phyloP scores from a whole-genome alignment of 2,797 vertebrate species.

The Alca torda region DNA sequence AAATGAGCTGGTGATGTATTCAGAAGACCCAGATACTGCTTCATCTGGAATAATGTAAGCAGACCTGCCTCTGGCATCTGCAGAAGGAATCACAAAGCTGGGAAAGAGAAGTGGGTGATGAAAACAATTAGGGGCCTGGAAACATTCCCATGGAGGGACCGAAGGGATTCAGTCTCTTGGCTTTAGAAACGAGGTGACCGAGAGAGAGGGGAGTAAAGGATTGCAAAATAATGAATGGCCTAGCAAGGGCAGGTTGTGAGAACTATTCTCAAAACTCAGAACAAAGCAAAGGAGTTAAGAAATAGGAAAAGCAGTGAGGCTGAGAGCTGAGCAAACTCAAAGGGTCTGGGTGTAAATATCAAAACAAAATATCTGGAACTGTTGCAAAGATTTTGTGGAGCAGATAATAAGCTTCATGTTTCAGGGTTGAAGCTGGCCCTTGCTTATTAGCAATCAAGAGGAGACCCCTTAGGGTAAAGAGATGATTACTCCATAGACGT shows the following conservation, averaged over 20 bases:
- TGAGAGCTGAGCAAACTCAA: not conserved
- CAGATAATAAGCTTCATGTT: slow-evolving; percentile 2
- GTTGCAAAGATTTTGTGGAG: not conserved
- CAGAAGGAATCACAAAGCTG: slow-evolving; percentile 32
- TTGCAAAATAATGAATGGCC: slow-evolving; percentile 8
- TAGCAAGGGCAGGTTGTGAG: not conserved
- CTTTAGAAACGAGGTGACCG: not conserved
- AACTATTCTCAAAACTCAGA: not conserved
- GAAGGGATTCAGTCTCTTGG: not conserved
- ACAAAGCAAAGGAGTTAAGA: not conserved
- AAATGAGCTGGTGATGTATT: not conserved
- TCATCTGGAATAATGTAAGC: slow-evolving; percentile 31
- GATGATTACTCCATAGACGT: slow-evolving; percentile 16
- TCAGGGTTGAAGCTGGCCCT: not conserved
- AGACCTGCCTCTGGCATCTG: slow-evolving; percentile 40
- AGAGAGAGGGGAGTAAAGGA: not conserved
- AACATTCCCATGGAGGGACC: not conserved
- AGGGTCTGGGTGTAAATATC: not conserved
- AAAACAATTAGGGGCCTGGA: slow-evolving; percentile 30
- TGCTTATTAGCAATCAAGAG: slow-evolving; percentile 24
- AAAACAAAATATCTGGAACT: not conserved
- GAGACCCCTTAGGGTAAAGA: slow-evolving; percentile 24
- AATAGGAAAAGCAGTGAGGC: not conserved
- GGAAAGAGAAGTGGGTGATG: slow-evolving; percentile 22
- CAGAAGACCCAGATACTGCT: slow-evolving; percentile 10